phyloP scores from a whole-genome alignment of 1,140 invertebrate species.

The Episyrphus balteatus region DNA sequence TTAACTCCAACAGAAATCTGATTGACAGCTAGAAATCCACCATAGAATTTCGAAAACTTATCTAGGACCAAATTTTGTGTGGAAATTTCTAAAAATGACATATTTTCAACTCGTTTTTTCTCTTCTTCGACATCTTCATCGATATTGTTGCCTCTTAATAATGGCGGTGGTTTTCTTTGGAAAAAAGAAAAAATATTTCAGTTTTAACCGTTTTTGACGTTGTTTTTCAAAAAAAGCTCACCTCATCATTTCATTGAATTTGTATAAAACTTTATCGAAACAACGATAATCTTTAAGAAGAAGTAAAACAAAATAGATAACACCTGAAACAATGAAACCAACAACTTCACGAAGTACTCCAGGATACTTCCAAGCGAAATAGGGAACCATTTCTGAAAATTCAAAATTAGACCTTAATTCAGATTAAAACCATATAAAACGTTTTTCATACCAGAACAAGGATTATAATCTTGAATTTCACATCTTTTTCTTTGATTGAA shows the following conservation, averaged over 20 bases:
- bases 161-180: not conserved
- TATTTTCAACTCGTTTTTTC: not conserved
- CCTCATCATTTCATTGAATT: not conserved
- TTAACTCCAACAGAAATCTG: slow-evolving; percentile 44
- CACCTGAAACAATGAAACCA: not conserved
- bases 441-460: no score
- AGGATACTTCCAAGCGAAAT: not conserved
- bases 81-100: not conserved
- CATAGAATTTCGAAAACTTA: slow-evolving; percentile 50
- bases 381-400: not conserved
- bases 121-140: slow-evolving; percentile 1
- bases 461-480: no score
- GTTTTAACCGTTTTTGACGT: not conserved
- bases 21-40: slow-evolving; percentile 49
- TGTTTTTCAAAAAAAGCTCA: not conserved
- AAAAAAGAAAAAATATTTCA: not conserved
- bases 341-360: not conserved
- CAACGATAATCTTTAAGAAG: not conserved
- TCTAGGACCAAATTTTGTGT: slow-evolving; percentile 7
- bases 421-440: no score
- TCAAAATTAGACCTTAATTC: not conserved
- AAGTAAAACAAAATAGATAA: not conserved
- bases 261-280: not conserved
- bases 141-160: not conserved
- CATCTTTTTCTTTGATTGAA: no score